These are phyloP conservation scores for Gonocerus acuteangulatus DNA, from an alignment of 2,888 invertebrate species.

Conservation along the genomic window DNA sequence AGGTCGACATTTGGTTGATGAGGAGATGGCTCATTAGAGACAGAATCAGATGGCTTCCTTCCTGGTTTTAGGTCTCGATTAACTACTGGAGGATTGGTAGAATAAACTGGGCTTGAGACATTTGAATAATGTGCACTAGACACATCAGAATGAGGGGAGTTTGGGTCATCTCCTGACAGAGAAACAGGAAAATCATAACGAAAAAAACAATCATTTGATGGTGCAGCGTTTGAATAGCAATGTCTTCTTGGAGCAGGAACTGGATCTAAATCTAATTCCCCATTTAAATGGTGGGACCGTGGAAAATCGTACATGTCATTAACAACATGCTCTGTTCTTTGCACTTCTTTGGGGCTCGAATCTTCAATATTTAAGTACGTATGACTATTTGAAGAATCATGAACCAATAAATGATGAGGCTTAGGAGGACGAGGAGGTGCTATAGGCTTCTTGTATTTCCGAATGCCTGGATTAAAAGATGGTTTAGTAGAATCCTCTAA, in stretches of 20 bases:
- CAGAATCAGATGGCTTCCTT: slow-evolving; percentile 48
- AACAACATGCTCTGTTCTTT: slow-evolving; percentile 41
- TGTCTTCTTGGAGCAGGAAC: slow-evolving; percentile 44
- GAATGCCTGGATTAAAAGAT: slow-evolving; percentile 26
- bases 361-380: slow-evolving; percentile 48
- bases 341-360: slow-evolving; percentile 39
- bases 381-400: slow-evolving; percentile 44
- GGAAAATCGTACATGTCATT: slow-evolving; percentile 59
- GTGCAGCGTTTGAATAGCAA: slow-evolving; percentile 56
- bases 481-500: slow-evolving; percentile 43
- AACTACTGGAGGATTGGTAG: slow-evolving; percentile 60
- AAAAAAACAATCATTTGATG: slow-evolving; percentile 48
- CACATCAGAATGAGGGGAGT: slow-evolving; percentile 49
- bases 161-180: slow-evolving; percentile 42
- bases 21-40: slow-evolving; percentile 46
- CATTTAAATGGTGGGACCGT: slow-evolving; percentile 54
- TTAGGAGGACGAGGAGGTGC: slow-evolving; percentile 71
- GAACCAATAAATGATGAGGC: slow-evolving; percentile 51
- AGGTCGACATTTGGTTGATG: slow-evolving; percentile 43
- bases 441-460: slow-evolving; percentile 36
- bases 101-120: slow-evolving; percentile 49
- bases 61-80: slow-evolving; percentile 74
- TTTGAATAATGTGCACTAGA: slow-evolving; percentile 51
- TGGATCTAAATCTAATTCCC: slow-evolving; percentile 42
- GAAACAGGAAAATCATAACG: slow-evolving; percentile 50